Conservation (phyloP, 2,113 vertebrate species). For the Micronisus gabar region DNA sequence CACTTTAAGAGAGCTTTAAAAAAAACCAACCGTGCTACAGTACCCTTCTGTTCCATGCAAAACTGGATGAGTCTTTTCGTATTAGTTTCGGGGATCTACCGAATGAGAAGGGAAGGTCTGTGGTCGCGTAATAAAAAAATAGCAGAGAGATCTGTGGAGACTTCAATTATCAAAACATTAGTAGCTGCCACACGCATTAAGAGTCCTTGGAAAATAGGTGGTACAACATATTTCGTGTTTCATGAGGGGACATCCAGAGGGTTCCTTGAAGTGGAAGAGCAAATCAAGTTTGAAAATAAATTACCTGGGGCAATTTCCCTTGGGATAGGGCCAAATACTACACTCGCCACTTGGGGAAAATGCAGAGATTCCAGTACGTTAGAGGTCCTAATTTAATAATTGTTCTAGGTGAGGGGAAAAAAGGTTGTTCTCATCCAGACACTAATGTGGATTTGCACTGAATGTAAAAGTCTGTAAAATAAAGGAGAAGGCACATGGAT, state of each 20-base stretch:
- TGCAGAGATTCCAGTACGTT: background rate
- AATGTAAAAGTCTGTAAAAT: background rate
- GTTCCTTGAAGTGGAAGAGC: background rate
- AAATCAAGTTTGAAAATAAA: background rate
- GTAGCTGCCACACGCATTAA: background rate
- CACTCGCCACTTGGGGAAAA: background rate
- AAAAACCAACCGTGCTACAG: background rate
- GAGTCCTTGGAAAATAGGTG: background rate
- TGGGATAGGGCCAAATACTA: background rate
- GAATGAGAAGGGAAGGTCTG: background rate
- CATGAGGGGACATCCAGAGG: background rate
- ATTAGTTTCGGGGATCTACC: background rate
- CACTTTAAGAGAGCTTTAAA: constrained; percentile 59
- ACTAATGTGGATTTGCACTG: background rate
- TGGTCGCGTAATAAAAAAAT: background rate
- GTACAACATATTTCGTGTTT: background rate
- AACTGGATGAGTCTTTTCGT: background rate
- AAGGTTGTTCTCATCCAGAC: background rate
- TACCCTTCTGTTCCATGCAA: background rate
- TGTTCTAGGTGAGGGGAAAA: background rate
- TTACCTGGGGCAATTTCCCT: background rate
- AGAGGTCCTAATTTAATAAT: background rate
- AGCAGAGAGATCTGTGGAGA: background rate
- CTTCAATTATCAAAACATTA: background rate
- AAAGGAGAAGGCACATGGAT: background rate